phyloP scores from a whole-genome alignment of 1,140 invertebrate species.

The Lysiphlebus fabarum region DNA sequence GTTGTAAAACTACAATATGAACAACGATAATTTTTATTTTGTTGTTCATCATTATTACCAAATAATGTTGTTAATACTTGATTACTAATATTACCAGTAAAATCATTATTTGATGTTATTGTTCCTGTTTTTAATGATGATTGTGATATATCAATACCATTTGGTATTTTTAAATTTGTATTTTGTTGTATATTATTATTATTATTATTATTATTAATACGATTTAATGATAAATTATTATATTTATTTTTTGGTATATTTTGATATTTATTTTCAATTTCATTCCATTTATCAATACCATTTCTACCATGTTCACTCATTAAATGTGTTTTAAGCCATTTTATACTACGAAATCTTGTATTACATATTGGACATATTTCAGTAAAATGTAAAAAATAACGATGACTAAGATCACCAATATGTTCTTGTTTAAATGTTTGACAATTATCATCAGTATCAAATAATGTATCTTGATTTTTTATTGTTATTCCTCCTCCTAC shows the following conservation, averaged over 20 bases:
- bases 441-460: too few relatives aligned
- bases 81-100: slow-evolving; percentile 49
- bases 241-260: slow-evolving; percentile 35
- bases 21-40: slow-evolving; percentile 77
- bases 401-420: slow-evolving; percentile 59
- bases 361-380: slow-evolving; percentile 85
- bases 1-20: slow-evolving; percentile 87
- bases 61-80: slow-evolving; percentile 61
- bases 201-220: too few relatives aligned
- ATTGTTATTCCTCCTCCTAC: too few relatives aligned
- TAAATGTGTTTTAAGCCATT: slow-evolving; percentile 87
- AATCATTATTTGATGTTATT: slow-evolving; percentile 35
- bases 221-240: slow-evolving; percentile 28
- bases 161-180: slow-evolving; percentile 63
- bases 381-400: slow-evolving; percentile 69
- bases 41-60: slow-evolving; percentile 55
- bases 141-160: slow-evolving; percentile 51
- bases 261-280: slow-evolving; percentile 59
- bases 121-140: slow-evolving; percentile 36
- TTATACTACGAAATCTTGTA: slow-evolving; percentile 81
- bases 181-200: slow-evolving; percentile 44
- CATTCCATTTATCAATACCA: slow-evolving; percentile 69
- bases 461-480: too few relatives aligned
- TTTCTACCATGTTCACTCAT: slow-evolving; percentile 79
- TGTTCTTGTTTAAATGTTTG: slow-evolving; percentile 50